Percentiles rank a stretch among this genome's conserved stretches.
Conservation (phyloP, 2,113 vertebrate genomes). For the Proteles cristata region DNA sequence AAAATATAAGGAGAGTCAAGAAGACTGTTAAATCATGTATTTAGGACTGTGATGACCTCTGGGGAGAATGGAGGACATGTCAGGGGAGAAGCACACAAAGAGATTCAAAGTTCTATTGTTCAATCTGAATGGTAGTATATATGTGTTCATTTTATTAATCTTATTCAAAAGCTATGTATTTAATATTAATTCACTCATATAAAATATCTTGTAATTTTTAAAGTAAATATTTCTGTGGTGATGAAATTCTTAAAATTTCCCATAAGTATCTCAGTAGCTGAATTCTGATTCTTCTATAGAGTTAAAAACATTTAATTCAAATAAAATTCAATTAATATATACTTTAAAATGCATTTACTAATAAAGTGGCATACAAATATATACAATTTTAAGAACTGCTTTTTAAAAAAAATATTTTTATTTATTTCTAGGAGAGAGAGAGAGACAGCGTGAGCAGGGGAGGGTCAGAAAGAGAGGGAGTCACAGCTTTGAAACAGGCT, state of each 20-base stretch:
- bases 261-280: not conserved
- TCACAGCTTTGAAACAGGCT: too few relatives aligned
- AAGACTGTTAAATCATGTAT: not conserved
- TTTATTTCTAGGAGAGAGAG: too few relatives aligned
- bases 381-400: not conserved
- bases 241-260: not conserved
- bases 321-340: conserved; percentile 9
- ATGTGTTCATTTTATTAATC: not conserved
- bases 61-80: not conserved
- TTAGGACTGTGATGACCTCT: not conserved
- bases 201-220: conserved; percentile 24
- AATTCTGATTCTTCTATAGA: not conserved
- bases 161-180: not conserved
- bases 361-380: not conserved
- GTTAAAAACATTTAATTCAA: conserved; percentile 1
- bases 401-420: not conserved
- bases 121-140: not conserved
- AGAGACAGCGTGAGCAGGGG: too few relatives aligned
- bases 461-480: too few relatives aligned
- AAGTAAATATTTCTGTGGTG: conserved; percentile 7
- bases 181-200: not conserved
- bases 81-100: not conserved
- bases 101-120: not conserved
- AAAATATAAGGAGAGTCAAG: not conserved
- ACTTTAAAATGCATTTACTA: not conserved